A percentile compares a stretch with the other conserved stretches of the same genome.
Conservation (phyloP, 2,797 vertebrate species). For the Odontamblyopus lacepedii region DNA sequence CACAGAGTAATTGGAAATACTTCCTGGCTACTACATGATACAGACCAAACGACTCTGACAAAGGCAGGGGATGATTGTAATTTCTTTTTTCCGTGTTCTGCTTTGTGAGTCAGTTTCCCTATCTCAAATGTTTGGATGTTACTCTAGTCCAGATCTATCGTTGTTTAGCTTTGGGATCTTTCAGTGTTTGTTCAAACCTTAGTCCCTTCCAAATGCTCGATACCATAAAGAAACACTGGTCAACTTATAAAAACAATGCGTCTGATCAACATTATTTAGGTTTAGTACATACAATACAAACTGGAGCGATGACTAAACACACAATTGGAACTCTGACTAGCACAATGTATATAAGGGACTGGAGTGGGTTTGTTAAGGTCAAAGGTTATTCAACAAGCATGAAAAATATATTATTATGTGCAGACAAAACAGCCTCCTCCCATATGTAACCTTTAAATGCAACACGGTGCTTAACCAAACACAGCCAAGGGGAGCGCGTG, state of each 20-base stretch:
- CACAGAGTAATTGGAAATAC: constrained; percentile 37
- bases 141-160: constrained; percentile 6
- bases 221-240: constrained; percentile 21
- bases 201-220: constrained; percentile 36
- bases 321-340: constrained; percentile 14
- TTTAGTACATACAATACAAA: constrained; percentile 17
- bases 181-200: constrained; percentile 36
- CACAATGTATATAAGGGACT: constrained; percentile 35
- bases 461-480: constrained; percentile 38
- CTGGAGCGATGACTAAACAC: constrained; percentile 35
- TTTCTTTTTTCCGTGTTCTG: constrained; percentile 20
- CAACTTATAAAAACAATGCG: neutral
- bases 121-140: constrained; percentile 23
- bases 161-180: constrained; percentile 33
- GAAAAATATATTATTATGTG: constrained; percentile 42
- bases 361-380: constrained; percentile 36
- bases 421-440: constrained; percentile 27
- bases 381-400: constrained; percentile 44
- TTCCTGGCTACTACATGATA: constrained; percentile 38
- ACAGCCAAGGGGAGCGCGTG: constrained; percentile 39
- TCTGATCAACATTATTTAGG: neutral
- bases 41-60: constrained; percentile 2
- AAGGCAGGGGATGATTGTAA: constrained; percentile 6
- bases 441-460: constrained; percentile 28
- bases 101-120: constrained; percentile 25